Conservation (phyloP, 2,113 vertebrate genomes). For the Cochlearius cochlearius region DNA sequence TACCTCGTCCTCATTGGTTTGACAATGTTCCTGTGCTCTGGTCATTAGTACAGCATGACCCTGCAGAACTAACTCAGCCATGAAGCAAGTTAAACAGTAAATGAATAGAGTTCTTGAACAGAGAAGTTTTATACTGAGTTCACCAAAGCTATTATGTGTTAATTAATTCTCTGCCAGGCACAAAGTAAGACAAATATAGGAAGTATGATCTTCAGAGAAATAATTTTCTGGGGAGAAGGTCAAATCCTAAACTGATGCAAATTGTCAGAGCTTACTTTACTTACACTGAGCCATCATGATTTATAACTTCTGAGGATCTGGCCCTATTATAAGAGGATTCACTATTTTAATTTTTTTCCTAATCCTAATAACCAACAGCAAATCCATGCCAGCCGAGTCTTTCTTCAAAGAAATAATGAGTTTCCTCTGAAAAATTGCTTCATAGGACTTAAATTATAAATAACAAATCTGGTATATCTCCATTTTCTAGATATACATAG, state of each 20-base stretch:
- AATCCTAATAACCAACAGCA: conserved; percentile 6
- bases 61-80: conserved; percentile 63
- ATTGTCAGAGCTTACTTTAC: conserved; percentile 6
- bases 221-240: conserved; percentile 38
- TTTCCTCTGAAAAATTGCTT: neutral
- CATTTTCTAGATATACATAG: neutral
- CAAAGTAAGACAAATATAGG: conserved; percentile 63
- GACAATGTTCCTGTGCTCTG: conserved; percentile 29
- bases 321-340: conserved; percentile 1
- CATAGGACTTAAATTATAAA: neutral
- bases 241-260: conserved; percentile 44
- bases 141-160: conserved; percentile 60
- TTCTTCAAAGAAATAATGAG: conserved; percentile 14
- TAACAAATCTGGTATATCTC: neutral
- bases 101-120: conserved; percentile 58
- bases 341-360: conserved; percentile 14
- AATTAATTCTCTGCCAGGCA: conserved; percentile 62
- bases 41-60: conserved; percentile 61
- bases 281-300: neutral
- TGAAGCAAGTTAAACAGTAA: conserved; percentile 75
- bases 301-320: neutral
- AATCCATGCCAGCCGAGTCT: neutral
- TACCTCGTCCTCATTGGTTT: conserved; percentile 50
- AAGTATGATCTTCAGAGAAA: conserved; percentile 61
- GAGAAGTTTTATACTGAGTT: conserved; percentile 55